Conservation (phyloP, 2,888 invertebrate genomes). For the Lithosia quadra region DNA sequence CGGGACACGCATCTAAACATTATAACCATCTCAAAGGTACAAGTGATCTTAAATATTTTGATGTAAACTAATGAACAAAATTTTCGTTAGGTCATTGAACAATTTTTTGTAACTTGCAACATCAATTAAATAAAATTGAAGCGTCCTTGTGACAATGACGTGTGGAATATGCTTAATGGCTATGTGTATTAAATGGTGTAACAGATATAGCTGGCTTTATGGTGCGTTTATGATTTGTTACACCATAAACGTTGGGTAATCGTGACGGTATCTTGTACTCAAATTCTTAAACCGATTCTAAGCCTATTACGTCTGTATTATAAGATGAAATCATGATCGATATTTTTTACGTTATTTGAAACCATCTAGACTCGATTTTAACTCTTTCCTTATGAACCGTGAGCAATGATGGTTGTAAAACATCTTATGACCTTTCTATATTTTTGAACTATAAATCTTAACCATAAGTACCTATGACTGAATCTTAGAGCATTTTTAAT, state of each 20-base stretch:
- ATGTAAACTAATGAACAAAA: conserved; percentile 37
- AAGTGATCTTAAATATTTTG: conserved; percentile 19
- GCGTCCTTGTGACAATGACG: conserved; percentile 44
- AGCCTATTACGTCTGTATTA: conserved; percentile 6
- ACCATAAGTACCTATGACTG: background rate
- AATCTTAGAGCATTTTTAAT: background rate
- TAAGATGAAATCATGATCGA: background rate
- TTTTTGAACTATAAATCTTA: background rate
- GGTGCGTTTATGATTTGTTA: conserved; percentile 31
- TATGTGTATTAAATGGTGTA: conserved; percentile 34
- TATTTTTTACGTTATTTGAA: background rate
- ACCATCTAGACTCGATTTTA: background rate
- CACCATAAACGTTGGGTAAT: conserved; percentile 24
- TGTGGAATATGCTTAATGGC: conserved; percentile 35
- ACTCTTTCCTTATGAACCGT: background rate
- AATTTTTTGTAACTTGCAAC: conserved; percentile 28
- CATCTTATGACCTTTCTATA: background rate
- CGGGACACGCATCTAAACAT: background rate
- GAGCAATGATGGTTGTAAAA: background rate
- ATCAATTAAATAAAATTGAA: conserved; percentile 43
- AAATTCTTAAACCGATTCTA: conserved; percentile 12
- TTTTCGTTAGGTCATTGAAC: conserved; percentile 34
- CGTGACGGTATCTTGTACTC: conserved; percentile 11
- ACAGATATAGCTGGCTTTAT: conserved; percentile 32
- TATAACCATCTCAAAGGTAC: background rate